Conservation (phyloP, 2,797 vertebrate genomes). For the Crocidura indochinensis region DNA sequence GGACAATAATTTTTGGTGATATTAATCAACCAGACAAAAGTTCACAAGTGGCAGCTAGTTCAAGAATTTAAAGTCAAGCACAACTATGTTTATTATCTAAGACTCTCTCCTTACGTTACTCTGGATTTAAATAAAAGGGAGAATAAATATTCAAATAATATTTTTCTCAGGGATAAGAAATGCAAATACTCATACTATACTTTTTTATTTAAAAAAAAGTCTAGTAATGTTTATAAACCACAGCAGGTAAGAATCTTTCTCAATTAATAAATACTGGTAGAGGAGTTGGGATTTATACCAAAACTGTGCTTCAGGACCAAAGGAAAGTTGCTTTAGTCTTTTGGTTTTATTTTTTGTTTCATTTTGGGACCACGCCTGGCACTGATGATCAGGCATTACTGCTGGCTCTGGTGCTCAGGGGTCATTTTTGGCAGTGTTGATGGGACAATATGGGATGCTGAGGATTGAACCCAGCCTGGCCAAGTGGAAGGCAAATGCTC, state of each 20-base stretch:
- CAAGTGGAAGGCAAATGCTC: too few relatives aligned
- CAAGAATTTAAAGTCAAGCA: neutral
- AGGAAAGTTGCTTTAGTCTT: neutral
- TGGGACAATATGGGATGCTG: too few relatives aligned
- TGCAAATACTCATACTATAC: neutral
- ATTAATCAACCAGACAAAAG: neutral
- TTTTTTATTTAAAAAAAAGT: neutral
- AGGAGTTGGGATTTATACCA: neutral
- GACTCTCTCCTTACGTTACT: neutral
- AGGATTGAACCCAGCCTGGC: too few relatives aligned
- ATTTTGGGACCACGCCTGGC: too few relatives aligned
- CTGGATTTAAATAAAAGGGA: neutral
- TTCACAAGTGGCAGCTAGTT: neutral
- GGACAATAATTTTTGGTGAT: neutral
- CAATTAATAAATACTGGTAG: neutral
- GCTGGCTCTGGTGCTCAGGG: too few relatives aligned
- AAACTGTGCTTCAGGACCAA: neutral
- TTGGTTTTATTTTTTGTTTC: neutral
- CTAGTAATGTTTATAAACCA: neutral
- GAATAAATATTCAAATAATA: neutral
- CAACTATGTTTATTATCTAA: neutral
- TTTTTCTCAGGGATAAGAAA: slow-evolving; percentile 3
- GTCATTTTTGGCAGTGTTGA: too few relatives aligned
- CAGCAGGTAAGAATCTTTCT: neutral
- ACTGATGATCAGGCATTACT: too few relatives aligned